Evolutionary conservation across 2,888 invertebrate genomes (phyloP), one percentile per base, ranked within the genome.

Genomic region (Arrhopalites spinosus): DNA sequence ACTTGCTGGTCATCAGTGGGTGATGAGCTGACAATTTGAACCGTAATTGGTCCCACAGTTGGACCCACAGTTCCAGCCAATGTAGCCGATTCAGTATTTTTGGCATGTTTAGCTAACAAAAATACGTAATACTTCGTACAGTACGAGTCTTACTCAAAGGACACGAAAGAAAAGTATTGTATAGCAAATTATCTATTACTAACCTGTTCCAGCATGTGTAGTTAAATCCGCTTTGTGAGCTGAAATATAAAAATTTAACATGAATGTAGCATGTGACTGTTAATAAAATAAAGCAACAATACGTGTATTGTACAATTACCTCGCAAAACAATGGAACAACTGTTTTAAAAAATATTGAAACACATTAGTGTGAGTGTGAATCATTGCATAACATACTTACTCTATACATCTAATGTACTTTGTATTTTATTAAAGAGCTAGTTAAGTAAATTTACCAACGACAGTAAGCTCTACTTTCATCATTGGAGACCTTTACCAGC

Each of bases 401-500:
- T 7, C 11, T 36, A 36, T 36, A 7, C 36, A 7, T 36, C 5
- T 7, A 36, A 36, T 11, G 11, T 36, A 36, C 11, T 36, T 3
- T 36, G 36, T 7, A 36, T 36, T 36, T 7, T 11, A 36, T 36
- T 11, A 36, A 36, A 7, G 5, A 36, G 36, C n/a, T 36, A 36
- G 5, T 36, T 36, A 50, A 50, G 2, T n/a, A 45, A 7, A 50
- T 50, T 50, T 50, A 50, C 68, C 75, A 79, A 20, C 79, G 72
- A 67, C 81, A 81, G 53, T 81, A 81, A 0, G 78, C 79, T 27
- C 79, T 68, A n/a, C 73, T 73, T 36, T 78, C 78, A 61, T 81
- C 81, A 69, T 81, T 81, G 8, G 78, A 71, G 1, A 81, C 81
- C 73, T 78, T 78, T 27, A 81, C 81, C 64, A 81, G 71, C 81